These are phyloP conservation scores for Leuciscus waleckii DNA, from an alignment of 2,797 vertebrate species.

Conservation along the genomic window DNA sequence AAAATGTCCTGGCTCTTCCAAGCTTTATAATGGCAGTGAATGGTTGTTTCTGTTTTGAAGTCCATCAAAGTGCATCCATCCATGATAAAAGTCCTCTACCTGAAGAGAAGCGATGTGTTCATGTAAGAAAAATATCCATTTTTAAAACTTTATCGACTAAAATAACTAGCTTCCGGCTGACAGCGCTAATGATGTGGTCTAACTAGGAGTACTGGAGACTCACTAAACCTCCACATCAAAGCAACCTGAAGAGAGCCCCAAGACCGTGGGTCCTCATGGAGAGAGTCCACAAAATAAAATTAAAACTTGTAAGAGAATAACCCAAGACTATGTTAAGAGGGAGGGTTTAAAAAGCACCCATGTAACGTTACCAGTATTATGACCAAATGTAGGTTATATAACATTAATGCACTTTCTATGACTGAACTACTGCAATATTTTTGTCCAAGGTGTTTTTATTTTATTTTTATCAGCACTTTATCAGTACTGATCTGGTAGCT, in stretches of 20 bases:
- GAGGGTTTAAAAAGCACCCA: not conserved
- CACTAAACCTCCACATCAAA: slow-evolving; percentile 31
- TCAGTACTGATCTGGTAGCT: not conserved
- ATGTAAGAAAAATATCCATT: too few relatives aligned
- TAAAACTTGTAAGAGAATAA: not conserved
- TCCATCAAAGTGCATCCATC: too few relatives aligned
- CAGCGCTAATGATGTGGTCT: slow-evolving; percentile 43
- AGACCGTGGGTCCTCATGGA: not conserved
- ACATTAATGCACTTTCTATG: not conserved
- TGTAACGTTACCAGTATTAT: not conserved
- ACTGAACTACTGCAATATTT: not conserved
- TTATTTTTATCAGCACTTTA: not conserved
- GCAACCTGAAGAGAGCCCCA: slow-evolving; percentile 19
- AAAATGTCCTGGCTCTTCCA: too few relatives aligned
- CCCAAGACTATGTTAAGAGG: not conserved
- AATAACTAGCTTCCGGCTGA: too few relatives aligned
- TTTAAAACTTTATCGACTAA: too few relatives aligned
- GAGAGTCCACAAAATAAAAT: slow-evolving; percentile 9
- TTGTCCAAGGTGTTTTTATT: not conserved
- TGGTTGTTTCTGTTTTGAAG: too few relatives aligned
- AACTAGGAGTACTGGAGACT: slow-evolving; percentile 6
- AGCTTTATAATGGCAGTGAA: too few relatives aligned
- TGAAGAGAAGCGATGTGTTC: too few relatives aligned
- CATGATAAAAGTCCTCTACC: too few relatives aligned
- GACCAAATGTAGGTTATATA: not conserved